Percentiles rank a stretch among this genome's conserved stretches.
Evolutionary conservation across 2,797 vertebrate species (phyloP).

Genomic region (Smutsia gigantea): DNA sequence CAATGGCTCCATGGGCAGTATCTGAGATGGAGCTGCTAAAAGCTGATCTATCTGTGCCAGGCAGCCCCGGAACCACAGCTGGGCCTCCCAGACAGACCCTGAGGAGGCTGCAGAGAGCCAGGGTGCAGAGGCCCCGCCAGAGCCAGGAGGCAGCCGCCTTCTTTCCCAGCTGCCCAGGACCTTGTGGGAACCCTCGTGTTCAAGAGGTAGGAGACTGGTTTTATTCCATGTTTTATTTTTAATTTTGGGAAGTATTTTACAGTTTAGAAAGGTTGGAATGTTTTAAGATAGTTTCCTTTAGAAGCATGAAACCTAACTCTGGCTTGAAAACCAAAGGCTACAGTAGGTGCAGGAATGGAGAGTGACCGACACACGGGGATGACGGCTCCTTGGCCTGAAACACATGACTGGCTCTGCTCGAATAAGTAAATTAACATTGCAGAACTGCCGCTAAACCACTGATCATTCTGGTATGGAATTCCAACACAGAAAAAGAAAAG

Average conservation of each 20-base stretch:
- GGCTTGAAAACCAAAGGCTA: not conserved
- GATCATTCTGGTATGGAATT: not conserved
- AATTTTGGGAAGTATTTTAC: constrained; percentile 40
- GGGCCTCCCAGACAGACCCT: not conserved
- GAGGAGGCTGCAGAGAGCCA: not conserved
- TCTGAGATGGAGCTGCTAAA: fast-evolving
- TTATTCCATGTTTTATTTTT: not conserved
- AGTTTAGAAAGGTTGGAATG: not conserved
- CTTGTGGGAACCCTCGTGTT: not conserved
- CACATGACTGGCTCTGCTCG: not conserved
- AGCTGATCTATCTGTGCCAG: too few species aligned
- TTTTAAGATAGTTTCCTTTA: not conserved
- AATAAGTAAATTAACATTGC: not conserved
- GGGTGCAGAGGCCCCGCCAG: fast-evolving
- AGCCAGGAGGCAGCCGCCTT: not conserved
- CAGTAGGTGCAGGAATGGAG: not conserved
- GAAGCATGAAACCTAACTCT: too few species aligned
- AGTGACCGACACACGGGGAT: not conserved
- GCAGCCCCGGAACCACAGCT: not conserved
- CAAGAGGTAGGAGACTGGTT: not conserved
- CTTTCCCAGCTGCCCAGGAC: not conserved
- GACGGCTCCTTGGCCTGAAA: constrained; percentile 10
- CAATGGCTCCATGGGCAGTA: not conserved
- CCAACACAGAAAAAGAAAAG: constrained; percentile 26
- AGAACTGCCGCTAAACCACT: not conserved